These are phyloP conservation scores for Hyperoplus lanceolatus DNA, from an alignment of 2,797 vertebrate genomes.

Conservation along the genomic window DNA sequence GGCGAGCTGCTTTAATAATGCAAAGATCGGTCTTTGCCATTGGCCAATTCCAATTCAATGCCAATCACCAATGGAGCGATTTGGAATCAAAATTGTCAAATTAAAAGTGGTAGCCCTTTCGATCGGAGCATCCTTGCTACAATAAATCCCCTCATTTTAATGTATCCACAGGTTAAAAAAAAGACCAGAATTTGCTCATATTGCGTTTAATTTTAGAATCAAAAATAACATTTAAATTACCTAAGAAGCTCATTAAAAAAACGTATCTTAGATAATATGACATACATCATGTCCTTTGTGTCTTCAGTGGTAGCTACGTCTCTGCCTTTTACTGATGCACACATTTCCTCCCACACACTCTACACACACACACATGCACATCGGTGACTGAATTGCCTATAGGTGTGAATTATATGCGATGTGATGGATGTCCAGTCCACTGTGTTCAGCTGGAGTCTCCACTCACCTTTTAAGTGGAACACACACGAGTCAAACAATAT, in stretches of 20 bases:
- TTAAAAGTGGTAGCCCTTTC: too few species aligned
- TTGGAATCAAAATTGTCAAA: too few species aligned
- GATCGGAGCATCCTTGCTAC: too few species aligned
- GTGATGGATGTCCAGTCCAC: slow-evolving; percentile 47
- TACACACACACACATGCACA: slow-evolving; percentile 48
- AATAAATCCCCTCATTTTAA: too few species aligned
- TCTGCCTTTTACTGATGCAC: slow-evolving; percentile 27
- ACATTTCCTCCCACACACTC: slow-evolving; percentile 35
- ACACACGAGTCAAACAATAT: slow-evolving; percentile 11
- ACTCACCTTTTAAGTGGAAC: slow-evolving; percentile 13
- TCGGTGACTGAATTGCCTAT: slow-evolving; percentile 47
- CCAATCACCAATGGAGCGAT: too few species aligned
- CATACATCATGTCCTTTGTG: slow-evolving; percentile 15
- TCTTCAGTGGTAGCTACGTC: slow-evolving; percentile 10
- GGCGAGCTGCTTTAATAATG: too few species aligned
- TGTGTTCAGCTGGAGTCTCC: slow-evolving; percentile 26
- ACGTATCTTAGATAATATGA: neutral
- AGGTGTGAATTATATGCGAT: slow-evolving; percentile 40
- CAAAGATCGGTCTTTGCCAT: too few species aligned
- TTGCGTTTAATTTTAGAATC: slow-evolving; percentile 13
- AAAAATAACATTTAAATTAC: slow-evolving; percentile 19
- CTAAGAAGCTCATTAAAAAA: slow-evolving; percentile 15
- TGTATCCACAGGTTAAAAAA: neutral
- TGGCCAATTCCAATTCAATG: too few species aligned
- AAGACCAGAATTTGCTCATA: neutral